A percentile compares a stretch with the other conserved stretches of the same genome.
Conservation (phyloP, 2,888 invertebrate genomes). For the Anagyrus pseudococci region DNA sequence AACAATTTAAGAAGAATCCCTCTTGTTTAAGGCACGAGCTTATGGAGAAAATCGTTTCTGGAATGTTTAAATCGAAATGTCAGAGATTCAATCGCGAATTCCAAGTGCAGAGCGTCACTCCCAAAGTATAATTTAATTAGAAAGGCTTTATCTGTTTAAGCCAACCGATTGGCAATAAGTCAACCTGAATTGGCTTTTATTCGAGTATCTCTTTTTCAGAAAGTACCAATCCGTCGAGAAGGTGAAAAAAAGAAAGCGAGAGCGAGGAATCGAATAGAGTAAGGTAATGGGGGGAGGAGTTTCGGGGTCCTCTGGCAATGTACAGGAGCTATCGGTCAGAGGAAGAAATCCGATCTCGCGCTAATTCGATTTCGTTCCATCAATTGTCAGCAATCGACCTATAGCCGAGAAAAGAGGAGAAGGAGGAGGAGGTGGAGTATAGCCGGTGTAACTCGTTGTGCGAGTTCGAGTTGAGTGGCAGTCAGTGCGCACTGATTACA, state of each 20-base stretch:
- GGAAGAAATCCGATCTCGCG: slow-evolving; percentile 39
- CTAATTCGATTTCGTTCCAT: slow-evolving; percentile 54
- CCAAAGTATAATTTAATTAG: slow-evolving; percentile 10
- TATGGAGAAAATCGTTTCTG: not conserved
- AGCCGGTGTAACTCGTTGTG: no score
- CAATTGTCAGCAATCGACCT: slow-evolving; percentile 53
- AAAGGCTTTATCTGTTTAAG: not conserved
- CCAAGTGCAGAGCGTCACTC: not conserved
- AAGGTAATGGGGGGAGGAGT: no score
- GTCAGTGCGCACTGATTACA: no score
- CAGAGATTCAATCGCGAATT: not conserved
- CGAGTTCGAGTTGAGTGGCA: no score
- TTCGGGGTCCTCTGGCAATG: not conserved
- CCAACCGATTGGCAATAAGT: slow-evolving; percentile 11
- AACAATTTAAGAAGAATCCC: no score
- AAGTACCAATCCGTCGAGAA: not conserved
- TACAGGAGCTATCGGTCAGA: not conserved
- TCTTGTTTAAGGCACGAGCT: no score
- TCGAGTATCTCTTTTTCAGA: not conserved
- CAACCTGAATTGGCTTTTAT: slow-evolving; percentile 2
- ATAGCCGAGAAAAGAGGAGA: slow-evolving; percentile 43
- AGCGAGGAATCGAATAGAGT: not conserved
- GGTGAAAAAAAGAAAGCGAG: not conserved
- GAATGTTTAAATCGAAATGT: not conserved
- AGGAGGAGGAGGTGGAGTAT: no score